phyloP scores from a whole-genome alignment of 2,888 invertebrate genomes.

The Mayetiola destructor region DNA sequence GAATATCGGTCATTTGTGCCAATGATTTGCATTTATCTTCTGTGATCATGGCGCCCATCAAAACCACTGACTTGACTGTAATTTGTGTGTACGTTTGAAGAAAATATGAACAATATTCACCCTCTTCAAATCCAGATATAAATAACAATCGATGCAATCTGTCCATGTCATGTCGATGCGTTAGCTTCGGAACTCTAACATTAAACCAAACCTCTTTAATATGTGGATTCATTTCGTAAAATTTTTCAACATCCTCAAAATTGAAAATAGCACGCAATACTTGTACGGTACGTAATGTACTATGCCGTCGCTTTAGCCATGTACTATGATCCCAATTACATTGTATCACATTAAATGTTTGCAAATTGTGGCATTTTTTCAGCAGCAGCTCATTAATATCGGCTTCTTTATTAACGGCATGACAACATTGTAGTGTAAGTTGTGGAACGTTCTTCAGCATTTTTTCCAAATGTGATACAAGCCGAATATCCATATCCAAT shows the following conservation, averaged over 20 bases:
- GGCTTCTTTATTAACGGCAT: background rate
- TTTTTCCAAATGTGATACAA: background rate
- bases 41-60: background rate
- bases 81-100: background rate
- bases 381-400: background rate
- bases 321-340: background rate
- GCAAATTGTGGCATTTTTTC: background rate
- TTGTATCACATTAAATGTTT: background rate
- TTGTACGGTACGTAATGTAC: background rate
- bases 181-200: background rate
- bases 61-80: background rate
- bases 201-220: background rate
- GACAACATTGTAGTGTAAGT: background rate
- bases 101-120: background rate
- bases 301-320: background rate
- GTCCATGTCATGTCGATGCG: background rate
- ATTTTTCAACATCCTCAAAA: background rate
- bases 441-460: background rate
- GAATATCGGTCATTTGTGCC: background rate
- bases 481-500: background rate
- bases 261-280: constrained; percentile 1
- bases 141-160: background rate
- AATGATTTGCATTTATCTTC: background rate
- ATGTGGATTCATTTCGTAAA: background rate
- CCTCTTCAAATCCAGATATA: background rate